Base-by-base conservation (phyloP, 2,888 invertebrate species). In the Gasteruption jaculator region DNA sequence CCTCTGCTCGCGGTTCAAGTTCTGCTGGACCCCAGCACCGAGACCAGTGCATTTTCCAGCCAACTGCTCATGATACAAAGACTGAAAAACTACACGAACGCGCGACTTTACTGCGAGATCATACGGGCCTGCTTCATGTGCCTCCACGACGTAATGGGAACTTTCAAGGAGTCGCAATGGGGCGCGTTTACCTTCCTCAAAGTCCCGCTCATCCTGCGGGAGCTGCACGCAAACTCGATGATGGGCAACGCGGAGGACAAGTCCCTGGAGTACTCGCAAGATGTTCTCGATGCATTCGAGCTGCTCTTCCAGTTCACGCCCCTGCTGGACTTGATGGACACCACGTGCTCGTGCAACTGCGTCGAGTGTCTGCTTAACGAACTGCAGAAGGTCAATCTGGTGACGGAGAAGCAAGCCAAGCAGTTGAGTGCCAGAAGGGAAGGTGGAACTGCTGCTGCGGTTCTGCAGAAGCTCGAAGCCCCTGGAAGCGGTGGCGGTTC, bases 181-280 rank as follows among this genome's bases (percentile, higher is more conserved):
- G 91, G 91, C 10, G 92, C 94, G 7, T 93, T 94, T 64, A 89
- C 90, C 1, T 94, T 93, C 63, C 77, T 95, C 6, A 94, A 94
- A 75, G 82, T 94, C 36, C 91, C 91, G 1, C 83, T 85, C 59
- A 82, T 91, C 32, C 76, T 92, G 31, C 81, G 83, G 42, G 81
- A 83, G 49, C 67, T 88, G 30, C 81, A 85, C 53, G 76, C 76
- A 22, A 66, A 76, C n/a, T n/a, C n/a, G n/a, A n/a, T n/a, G n/a
- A n/a, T n/a, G n/a, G n/a, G n/a, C n/a, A n/a, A n/a, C 57, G 52
- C 43, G 45, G 60, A 52, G 16, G 77, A 74, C 26, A 79, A 80
- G 53, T 80, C 77, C 46, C 73, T 75, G 19, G 87, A 88, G 50
- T 82, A 79, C 57, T 83, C 84, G 14, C 76, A 81, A 26, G 89